Conservation (phyloP, 2,888 invertebrate genomes). For the Phoenoteleia sp. region DNA sequence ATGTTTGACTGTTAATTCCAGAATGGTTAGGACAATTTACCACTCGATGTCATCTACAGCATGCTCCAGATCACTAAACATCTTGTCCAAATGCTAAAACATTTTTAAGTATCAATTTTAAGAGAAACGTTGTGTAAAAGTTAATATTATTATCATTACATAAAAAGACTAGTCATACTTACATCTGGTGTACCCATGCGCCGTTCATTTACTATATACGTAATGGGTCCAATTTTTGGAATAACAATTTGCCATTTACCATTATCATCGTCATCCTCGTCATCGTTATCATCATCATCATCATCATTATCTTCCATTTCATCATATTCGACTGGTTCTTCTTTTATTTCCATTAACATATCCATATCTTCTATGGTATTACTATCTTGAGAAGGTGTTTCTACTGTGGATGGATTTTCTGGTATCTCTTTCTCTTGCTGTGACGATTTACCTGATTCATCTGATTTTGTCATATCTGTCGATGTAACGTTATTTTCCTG, state of each 20-base stretch:
- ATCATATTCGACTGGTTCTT: constrained; percentile 79
- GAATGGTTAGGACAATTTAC: constrained; percentile 52
- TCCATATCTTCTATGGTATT: constrained; percentile 83
- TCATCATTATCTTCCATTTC: constrained; percentile 79
- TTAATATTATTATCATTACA: not conserved
- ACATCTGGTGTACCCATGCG: constrained; percentile 56
- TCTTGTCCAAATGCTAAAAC: constrained; percentile 60
- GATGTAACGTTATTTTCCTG: constrained; percentile 73
- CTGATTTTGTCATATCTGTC: constrained; percentile 73
- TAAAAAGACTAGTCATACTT: constrained; percentile 5
- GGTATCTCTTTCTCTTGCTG: constrained; percentile 72
- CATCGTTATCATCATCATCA: constrained; percentile 80
- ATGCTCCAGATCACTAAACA: constrained; percentile 61
- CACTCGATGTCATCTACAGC: constrained; percentile 62
- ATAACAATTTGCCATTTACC: constrained; percentile 51
- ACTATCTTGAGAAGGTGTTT: constrained; percentile 80
- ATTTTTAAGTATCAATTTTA: too few relatives aligned
- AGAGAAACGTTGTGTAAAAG: too few relatives aligned
- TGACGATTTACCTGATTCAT: constrained; percentile 39
- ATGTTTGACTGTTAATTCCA: too few relatives aligned
- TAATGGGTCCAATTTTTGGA: constrained; percentile 52
- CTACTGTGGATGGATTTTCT: constrained; percentile 71
- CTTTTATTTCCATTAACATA: constrained; percentile 80
- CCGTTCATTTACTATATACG: constrained; percentile 51
- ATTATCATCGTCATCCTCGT: constrained; percentile 76